Evolutionary conservation across 2,113 vertebrate species (phyloP), one percentile per base, ranked within the genome.

Genomic region (Elephas maximus): DNA sequence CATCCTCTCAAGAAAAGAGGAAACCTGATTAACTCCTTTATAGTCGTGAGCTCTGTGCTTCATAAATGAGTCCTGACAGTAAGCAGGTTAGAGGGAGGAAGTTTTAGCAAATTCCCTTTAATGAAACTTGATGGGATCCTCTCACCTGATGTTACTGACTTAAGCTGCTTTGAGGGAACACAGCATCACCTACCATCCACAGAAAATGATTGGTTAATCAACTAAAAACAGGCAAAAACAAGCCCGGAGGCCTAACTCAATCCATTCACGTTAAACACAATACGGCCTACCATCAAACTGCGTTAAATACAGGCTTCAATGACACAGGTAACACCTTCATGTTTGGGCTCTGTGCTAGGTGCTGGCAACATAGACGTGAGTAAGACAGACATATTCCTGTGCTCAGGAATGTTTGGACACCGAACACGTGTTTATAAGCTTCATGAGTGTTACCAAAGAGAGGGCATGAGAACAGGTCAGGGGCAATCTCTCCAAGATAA

Each of bases 71-170:
- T 97, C 94, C 92, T 98, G 98, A 98, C 96, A 97, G 96, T 98
- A 98, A 98, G 97, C 96, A 98, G 97, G 97, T 98, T 98, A 98
- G 88, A 97, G 77, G 97, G 96, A 97, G 97, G 97, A 97, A 97
- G 94, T 45, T 96, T 98, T 97, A 97, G 98, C 94, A 96, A 98
- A 98, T 98, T 97, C 98, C 79, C 88, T 98, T 97, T 96, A 98
- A 91, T 97, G 95, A 97, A 98, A 98, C 97, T 97, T 96, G 96
- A 98, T 98, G 96, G 94, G 97, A 97, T 97, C 86, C 90, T 97
- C 95, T 99, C 95, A 98, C 98, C 95, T 98, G 97, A 97, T 97
- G 97, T 98, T 98, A 92, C 53, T 89, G 74, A 73, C 62, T 95
- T 97, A 97, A 96, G 96, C 95, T 98, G 62, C 95, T 98, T 97